Evolutionary conservation across 2,888 invertebrate genomes (phyloP).

Genomic region (Drosophila rubida): DNA sequence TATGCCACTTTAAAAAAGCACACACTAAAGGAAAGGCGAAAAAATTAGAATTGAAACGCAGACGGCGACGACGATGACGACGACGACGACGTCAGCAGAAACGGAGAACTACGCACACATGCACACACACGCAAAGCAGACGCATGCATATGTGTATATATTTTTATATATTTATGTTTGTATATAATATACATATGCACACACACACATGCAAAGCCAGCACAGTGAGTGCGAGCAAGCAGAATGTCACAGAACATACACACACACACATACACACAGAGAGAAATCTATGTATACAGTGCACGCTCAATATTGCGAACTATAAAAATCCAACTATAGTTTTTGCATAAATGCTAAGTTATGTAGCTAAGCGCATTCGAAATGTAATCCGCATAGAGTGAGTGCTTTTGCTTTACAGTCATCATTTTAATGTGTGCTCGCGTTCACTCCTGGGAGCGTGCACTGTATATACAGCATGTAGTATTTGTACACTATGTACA

Average conservation of each 20-base stretch:
- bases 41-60: slow-evolving; percentile 65
- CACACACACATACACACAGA: not conserved
- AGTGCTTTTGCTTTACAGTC: no score
- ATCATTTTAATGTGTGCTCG: no score
- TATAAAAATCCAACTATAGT: not conserved
- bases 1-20: slow-evolving; percentile 61
- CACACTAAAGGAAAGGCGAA: slow-evolving; percentile 37
- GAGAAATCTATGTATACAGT: slow-evolving; percentile 1
- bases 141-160: slow-evolving; percentile 3
- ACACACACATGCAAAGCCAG: not conserved
- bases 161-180: slow-evolving; percentile 20
- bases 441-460: not conserved
- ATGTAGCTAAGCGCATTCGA: no score
- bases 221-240: not conserved
- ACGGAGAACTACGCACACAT: slow-evolving; percentile 32
- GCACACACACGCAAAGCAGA: not conserved
- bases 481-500: slow-evolving; percentile 20
- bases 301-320: not conserved
- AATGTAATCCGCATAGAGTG: no score
- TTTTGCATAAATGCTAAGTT: no score
- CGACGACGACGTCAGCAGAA: slow-evolving; percentile 40
- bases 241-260: not conserved
- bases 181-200: slow-evolving; percentile 8
- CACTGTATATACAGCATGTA: not conserved
- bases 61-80: slow-evolving; percentile 37